phyloP scores from a whole-genome alignment of 2,888 invertebrate genomes.

The Caenorhabditis virilis region DNA sequence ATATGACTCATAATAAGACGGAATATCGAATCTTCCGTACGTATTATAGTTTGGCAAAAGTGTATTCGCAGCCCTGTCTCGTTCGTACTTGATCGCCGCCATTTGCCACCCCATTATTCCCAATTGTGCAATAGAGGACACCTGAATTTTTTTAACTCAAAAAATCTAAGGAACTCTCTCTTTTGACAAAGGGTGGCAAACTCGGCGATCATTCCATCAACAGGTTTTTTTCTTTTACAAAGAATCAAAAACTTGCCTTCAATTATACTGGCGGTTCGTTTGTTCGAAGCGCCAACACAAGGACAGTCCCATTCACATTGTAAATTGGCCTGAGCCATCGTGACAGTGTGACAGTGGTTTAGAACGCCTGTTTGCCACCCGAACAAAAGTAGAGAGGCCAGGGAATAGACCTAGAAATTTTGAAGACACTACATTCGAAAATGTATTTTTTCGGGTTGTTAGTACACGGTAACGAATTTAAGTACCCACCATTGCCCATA shows the following conservation, averaged over 20 bases:
- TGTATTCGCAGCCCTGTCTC: constrained; percentile 67
- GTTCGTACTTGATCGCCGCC: constrained; percentile 67
- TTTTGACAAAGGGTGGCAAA: constrained; percentile 24
- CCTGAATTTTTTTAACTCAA: no score
- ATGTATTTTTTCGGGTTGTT: background rate
- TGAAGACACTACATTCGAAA: background rate
- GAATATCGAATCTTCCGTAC: constrained; percentile 64
- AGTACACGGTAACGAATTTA: constrained; percentile 6
- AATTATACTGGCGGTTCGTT: constrained; percentile 61
- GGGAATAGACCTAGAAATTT: constrained; percentile 56
- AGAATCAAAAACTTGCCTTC: constrained; percentile 58
- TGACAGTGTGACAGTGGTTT: constrained; percentile 60
- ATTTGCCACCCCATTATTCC: constrained; percentile 69
- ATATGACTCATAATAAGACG: constrained; percentile 66
- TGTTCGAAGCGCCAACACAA: constrained; percentile 65
- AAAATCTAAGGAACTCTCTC: no score
- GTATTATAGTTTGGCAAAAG: constrained; percentile 66
- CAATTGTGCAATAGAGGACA: constrained; percentile 63
- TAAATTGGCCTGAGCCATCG: constrained; percentile 65
- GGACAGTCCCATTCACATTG: constrained; percentile 67
- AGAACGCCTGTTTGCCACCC: constrained; percentile 67
- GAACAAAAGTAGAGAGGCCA: constrained; percentile 62
- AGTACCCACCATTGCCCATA: constrained; percentile 66
- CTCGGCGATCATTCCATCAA: constrained; percentile 5
- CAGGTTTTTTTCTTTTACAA: background rate